Evolutionary conservation across 2,797 vertebrate species (phyloP), one percentile per base, ranked within the genome.

Genomic region (Esox masquinongy): DNA sequence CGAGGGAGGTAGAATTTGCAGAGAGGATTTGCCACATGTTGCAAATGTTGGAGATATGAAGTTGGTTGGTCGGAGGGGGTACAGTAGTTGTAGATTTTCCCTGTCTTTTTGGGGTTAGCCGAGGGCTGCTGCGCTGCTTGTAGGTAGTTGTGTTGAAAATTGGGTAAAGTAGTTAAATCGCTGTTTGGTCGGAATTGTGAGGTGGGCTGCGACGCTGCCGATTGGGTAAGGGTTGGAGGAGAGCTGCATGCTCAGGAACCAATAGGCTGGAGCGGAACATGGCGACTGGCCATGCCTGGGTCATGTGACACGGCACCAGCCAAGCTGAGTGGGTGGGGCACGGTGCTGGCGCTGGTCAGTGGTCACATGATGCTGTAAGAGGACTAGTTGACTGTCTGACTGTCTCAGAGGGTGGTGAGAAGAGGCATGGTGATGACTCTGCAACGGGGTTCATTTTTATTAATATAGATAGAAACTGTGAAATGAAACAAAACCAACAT

Each of bases 391-490:
- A 96, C 94, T 98, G 97, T 98, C 94, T 61, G 97, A 98, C 94
- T 56, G 97, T 98, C 94, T 97, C 98, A 98, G 96, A 95, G 95
- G 95, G 96, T 97, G 97, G 96, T 96, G 97, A 99, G 97, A 96
- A 98, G 95, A 96, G 94, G 97, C 96, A 96, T 98, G 97, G 97
- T 97, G 97, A 96, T 97, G 97, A 97, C 97, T 99, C 98, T 99
- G 98, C 95, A 99, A 99, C 95, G 97, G 98, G 97, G 95, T 97
- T 99, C 97, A 99, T 96, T 97, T 99, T 99, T 98, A 98, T 99
- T 97, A 99, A 98, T 95, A 88, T 92, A 97, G 22, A 61, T 61
- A 11, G 92, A 53, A 97, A 96, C 94, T 92, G 72, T 94, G 95
- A 96, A 95, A 89, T 86, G 91, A 92, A 92, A 90, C 84, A 92